Evolutionary conservation across 2,888 invertebrate genomes (phyloP), one percentile per base, ranked within the genome.

Genomic region (Latheticus oryzae): DNA sequence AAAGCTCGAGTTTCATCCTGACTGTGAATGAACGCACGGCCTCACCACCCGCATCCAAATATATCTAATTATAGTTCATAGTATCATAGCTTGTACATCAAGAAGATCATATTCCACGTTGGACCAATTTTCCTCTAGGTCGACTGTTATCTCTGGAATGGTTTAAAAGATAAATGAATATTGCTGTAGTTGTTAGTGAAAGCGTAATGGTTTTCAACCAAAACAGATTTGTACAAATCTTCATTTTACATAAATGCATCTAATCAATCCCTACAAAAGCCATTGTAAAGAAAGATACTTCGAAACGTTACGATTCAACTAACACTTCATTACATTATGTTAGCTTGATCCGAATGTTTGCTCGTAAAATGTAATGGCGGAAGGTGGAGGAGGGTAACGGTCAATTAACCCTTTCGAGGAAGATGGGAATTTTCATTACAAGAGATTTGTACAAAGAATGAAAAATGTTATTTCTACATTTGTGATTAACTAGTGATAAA

Each of bases 111-210:
- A 32, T 32, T 43, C 30, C 30, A 30, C 30, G 3, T 21, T 38
- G 38, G 38, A 35, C 16, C 35, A 16, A 35, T 35, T 35, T 35
- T 30, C 28, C 28, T 43, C 28, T 30, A 43, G 43, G 47, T 33
- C 21, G 35, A 32, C 15, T 28, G 40, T 52, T 42, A 52, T 42
- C 52, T 17, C 1, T 16, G 15, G 11, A 52, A 52, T 42, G 52
- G 42, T 37, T 23, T 42, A 13, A 28, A 16, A 52, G 52, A 52
- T 52, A 52, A 42, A 52, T 52, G 52, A 42, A 42, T 52, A 52
- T 42, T 52, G 16, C 52, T 42, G 42, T 52, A 42, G 52, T 52
- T 52, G 42, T 52, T 52, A 42, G 52, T 52, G 42, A 52, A 52
- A 52, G 42, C 42, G 42, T n/a, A n/a, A n/a, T 38, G 7, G 40